Conservation (phyloP, 2,113 vertebrate genomes). For the Cynopterus brachyotis region DNA sequence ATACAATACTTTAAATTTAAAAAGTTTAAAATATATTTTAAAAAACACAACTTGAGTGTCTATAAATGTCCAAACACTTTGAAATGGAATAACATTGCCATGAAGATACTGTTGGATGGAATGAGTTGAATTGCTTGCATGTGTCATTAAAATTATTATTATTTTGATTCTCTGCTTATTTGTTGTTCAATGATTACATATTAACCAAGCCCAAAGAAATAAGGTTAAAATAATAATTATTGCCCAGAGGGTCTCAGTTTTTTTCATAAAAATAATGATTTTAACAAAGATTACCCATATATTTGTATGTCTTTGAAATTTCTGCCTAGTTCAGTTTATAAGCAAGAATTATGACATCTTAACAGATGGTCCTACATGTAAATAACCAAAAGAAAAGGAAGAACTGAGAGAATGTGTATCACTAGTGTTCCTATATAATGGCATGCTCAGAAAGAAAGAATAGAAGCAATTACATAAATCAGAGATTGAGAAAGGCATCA, state of each 20-base stretch:
- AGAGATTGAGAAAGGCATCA: conserved; percentile 41
- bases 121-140: conserved; percentile 6
- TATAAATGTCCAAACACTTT: conserved; percentile 16
- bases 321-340: conserved; percentile 39
- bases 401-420: conserved; percentile 24
- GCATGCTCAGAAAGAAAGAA: conserved; percentile 30
- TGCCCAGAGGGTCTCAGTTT: not conserved
- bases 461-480: conserved; percentile 44
- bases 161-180: conserved; percentile 21
- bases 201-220: conserved; percentile 4
- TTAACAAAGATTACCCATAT: conserved; percentile 39
- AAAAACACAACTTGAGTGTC: not conserved
- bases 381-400: conserved; percentile 62
- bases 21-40: conserved; percentile 3
- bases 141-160: not conserved
- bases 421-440: conserved; percentile 21
- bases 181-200: not conserved
- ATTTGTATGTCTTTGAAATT: conserved; percentile 37
- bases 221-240: conserved; percentile 39
- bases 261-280: conserved; percentile 27
- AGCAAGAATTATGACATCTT: conserved; percentile 55
- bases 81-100: not conserved
- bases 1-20: not conserved
- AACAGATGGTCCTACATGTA: conserved; percentile 54
- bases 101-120: not conserved